Evolutionary conservation across 2,888 invertebrate genomes (phyloP).

Genomic region (Acrobasis consociella): DNA sequence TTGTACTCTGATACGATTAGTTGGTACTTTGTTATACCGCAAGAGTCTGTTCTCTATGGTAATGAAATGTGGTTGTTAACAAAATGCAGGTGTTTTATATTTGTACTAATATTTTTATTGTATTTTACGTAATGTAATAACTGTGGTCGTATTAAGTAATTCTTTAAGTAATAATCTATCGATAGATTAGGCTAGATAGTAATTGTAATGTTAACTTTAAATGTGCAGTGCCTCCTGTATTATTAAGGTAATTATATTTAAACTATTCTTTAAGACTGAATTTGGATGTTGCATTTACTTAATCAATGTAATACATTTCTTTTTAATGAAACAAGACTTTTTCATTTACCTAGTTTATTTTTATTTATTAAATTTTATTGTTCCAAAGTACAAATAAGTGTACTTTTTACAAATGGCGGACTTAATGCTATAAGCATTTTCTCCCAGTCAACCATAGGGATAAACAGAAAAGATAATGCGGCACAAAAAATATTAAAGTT

Average conservation of each 20-base stretch:
- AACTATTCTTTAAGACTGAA: constrained; percentile 77
- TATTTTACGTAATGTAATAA: constrained; percentile 1
- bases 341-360: constrained; percentile 30
- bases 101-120: constrained; percentile 7
- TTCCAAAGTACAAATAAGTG: too few relatives aligned
- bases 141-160: too few relatives aligned
- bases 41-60: background rate
- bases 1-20: background rate
- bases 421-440: too few relatives aligned
- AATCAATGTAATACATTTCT: constrained; percentile 68
- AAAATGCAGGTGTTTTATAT: constrained; percentile 26
- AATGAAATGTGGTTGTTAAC: constrained; percentile 37
- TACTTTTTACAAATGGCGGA: too few relatives aligned
- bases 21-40: background rate
- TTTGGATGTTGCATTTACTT: constrained; percentile 72
- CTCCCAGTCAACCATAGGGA: too few relatives aligned
- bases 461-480: too few relatives aligned
- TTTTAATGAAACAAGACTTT: constrained; percentile 43
- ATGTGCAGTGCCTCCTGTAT: constrained; percentile 78
- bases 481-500: too few relatives aligned
- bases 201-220: constrained; percentile 36
- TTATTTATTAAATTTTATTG: too few relatives aligned
- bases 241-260: constrained; percentile 50
- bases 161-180: too few relatives aligned
- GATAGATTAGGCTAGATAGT: background rate